Base-by-base conservation (phyloP, 35 echinoderm and acorn worm species). In the Ophiothrix spiculata region DNA sequence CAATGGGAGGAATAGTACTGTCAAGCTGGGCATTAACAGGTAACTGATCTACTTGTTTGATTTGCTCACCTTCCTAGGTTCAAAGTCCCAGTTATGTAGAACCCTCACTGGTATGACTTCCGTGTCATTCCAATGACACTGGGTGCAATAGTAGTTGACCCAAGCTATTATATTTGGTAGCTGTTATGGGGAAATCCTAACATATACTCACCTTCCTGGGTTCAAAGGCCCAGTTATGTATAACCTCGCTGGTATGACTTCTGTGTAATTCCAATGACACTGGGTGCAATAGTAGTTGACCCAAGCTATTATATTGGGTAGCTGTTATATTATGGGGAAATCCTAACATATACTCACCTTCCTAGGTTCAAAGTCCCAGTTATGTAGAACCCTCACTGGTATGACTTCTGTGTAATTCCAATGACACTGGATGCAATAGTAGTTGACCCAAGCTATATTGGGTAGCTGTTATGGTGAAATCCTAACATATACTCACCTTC, bases 31-130 rank as follows among this genome's bases (percentile, higher is more conserved):
- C n/a, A n/a, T n/a, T n/a, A n/a, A n/a, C n/a, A n/a, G n/a, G n/a
- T n/a, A n/a, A n/a, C n/a, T n/a, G n/a, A n/a, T n/a, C n/a, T n/a
- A n/a, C n/a, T n/a, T n/a, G n/a, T n/a, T n/a, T n/a, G n/a, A n/a
- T n/a, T n/a, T 1, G 1, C 81, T 73, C 74, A 99, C 96, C 89
- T 92, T 99, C 40, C 96, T 93, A 0, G 96, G 86, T 37, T 85
- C 86, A 83, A 99, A 99, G 60, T 99, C 96, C 96, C 96, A 99
- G 80, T 99, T 99, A 77, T 99, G 96, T 33, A 99, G 75, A 64
- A 94, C 96, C 84, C 96, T 99, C n/a, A 92, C 92, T 37, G 96
- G 96, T 45, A 99, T 94, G 31, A 94, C 91, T 40, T 94, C 89
- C 3, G 56, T 45, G 85, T 99, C 92, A 89, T 99, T 99, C 96